phyloP scores from a whole-genome alignment of 2,888 invertebrate genomes.

The Lamellibrachia columna region DNA sequence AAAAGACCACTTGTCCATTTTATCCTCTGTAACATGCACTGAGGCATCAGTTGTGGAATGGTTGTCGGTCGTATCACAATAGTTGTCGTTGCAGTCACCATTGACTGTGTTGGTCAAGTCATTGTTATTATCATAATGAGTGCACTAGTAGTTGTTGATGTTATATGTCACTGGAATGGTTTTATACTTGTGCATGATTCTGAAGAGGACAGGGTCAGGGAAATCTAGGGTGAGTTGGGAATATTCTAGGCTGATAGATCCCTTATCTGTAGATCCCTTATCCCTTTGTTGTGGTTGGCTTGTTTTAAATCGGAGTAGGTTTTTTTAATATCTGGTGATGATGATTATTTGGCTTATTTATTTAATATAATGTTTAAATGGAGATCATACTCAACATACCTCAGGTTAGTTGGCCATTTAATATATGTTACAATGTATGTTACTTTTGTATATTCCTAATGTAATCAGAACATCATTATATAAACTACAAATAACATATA shows the following conservation, averaged over 20 bases:
- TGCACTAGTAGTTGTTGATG: not conserved
- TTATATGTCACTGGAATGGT: not conserved
- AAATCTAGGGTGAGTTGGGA: not conserved
- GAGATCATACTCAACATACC: not conserved
- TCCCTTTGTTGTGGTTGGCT: not conserved
- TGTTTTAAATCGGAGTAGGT: not conserved
- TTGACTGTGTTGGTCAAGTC: not conserved
- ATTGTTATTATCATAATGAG: not conserved
- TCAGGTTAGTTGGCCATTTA: not conserved
- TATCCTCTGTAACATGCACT: not conserved
- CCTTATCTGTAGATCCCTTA: not conserved
- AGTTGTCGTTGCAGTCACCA: not conserved
- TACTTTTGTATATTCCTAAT: too few species aligned
- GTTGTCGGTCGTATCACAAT: not conserved
- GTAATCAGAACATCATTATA: not conserved
- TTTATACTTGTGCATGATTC: not conserved
- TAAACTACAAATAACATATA: not conserved
- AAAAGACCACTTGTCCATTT: not conserved
- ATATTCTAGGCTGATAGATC: not conserved
- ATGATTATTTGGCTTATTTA: too few species aligned
- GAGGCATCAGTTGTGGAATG: not conserved
- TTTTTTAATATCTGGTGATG: too few species aligned
- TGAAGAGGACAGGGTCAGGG: not conserved
- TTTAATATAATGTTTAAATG: not conserved
- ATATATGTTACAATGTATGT: not conserved